Percentiles rank a stretch among this genome's conserved stretches.
These are phyloP conservation scores for Apeltes quadracus DNA, from an alignment of 2,113 vertebrate genomes.

Conservation along the genomic window DNA sequence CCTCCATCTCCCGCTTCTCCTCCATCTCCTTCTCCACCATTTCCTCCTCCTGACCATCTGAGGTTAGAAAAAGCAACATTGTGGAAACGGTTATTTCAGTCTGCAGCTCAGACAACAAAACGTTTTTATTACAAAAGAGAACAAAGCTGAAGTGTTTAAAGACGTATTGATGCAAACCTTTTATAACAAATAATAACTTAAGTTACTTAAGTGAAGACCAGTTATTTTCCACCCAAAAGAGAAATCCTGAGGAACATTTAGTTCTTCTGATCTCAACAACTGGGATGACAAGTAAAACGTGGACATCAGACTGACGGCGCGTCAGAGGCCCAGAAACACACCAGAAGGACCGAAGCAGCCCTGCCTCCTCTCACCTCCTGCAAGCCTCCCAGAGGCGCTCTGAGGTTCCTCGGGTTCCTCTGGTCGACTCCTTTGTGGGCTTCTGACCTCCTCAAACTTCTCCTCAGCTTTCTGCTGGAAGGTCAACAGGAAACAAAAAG, in stretches of 20 bases:
- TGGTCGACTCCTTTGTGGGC: constrained; percentile 56
- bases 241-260: background rate
- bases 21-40: constrained; percentile 22
- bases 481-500: background rate
- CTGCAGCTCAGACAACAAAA: background rate
- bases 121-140: background rate
- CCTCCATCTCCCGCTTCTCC: too few species aligned
- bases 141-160: background rate
- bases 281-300: background rate
- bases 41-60: constrained; percentile 50
- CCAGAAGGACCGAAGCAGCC: background rate
- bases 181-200: background rate
- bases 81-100: background rate
- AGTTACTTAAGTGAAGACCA: too few species aligned
- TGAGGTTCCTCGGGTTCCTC: constrained; percentile 49
- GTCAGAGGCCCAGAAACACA: background rate
- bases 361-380: constrained; percentile 42
- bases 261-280: background rate
- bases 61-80: background rate
- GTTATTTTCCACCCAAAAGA: too few species aligned
- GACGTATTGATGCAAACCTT: too few species aligned
- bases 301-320: too few species aligned
- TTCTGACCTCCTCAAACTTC: constrained; percentile 50
- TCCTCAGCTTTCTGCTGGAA: constrained; percentile 59
- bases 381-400: constrained; percentile 37